Evolutionary conservation across 2,888 invertebrate species (phyloP).

Genomic region (Anoplius nigerrimus): DNA sequence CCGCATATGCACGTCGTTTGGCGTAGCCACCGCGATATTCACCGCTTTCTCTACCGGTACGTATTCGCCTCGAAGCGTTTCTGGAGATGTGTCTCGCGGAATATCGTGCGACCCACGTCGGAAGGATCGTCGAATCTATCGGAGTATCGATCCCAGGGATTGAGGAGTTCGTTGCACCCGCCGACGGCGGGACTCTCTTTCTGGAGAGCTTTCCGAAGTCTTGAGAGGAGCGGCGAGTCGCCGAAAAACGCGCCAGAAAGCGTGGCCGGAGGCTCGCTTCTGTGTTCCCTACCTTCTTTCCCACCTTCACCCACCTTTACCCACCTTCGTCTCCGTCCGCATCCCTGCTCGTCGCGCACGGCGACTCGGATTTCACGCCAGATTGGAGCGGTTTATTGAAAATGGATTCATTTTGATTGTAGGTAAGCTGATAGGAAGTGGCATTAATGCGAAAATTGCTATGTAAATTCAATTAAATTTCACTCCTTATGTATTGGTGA

Average conservation of each 20-base stretch:
- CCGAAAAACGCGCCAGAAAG: constrained; percentile 32
- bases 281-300: constrained; percentile 31
- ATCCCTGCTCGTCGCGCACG: no score
- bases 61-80: constrained; percentile 25
- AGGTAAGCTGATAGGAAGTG: no score
- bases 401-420: no score
- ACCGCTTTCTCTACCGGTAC: neutral
- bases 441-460: no score
- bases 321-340: no score
- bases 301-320: no score
- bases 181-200: constrained; percentile 23
- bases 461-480: no score
- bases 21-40: no score
- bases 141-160: constrained; percentile 46
- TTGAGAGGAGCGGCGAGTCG: constrained; percentile 37
- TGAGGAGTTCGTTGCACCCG: constrained; percentile 42
- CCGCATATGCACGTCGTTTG: no score
- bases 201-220: constrained; percentile 49
- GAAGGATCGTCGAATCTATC: constrained; percentile 39
- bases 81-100: constrained; percentile 34
- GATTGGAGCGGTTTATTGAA: no score
- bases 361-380: no score
- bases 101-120: constrained; percentile 33
- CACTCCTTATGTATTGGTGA: no score
- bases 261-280: constrained; percentile 30